Evolutionary conservation across 1,140 invertebrate genomes (phyloP), one percentile per base, ranked within the genome.

Genomic region (Araneus ventricosus): DNA sequence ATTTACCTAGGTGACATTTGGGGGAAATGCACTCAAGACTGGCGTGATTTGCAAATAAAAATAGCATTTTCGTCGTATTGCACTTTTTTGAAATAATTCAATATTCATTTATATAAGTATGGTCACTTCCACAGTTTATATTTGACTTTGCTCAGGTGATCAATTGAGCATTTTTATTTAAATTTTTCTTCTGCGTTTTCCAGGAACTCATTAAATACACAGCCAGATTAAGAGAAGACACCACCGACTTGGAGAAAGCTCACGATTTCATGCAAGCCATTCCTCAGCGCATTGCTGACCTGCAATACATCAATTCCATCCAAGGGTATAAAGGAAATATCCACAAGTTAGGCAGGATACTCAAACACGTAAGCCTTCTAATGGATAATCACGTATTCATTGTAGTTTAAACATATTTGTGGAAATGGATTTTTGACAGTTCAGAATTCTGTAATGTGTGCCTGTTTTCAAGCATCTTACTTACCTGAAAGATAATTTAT

Each of bases 151-250:
- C n/a, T n/a, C n/a, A n/a, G n/a, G 3, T 17, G 10, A 52, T 52
- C 10, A 52, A 52, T 52, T 1, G 10, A 14, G 10, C 3, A 17
- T 52, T 52, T 52, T 14, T 8, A 52, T 52, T 52, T 45, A 45
- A 45, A 14, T 45, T 45, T 45, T 52, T 4, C 4, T 8, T 52
- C 2, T 52, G 2, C 8, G 30, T 75, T 20, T 34, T 75, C 30
- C 95, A 99, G 98, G 99, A 99, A 96, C 96, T 99, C 96, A 97
- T 99, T 94, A 99, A 98, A 95, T 99, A 98, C 96, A 98, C 98
- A 94, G 97, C 97, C 94, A 97, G 97, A 95, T 97, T 99, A 94
- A 97, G 97, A 94, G 98, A 99, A 96, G 98, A 98, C 96, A 97
- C 97, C 95, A 97, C 97, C 95, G 97, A 99, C 95, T 97, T 99